Base-by-base conservation (phyloP, 92 coral and sea anemone species). In the Nematostella vectensis region DNA sequence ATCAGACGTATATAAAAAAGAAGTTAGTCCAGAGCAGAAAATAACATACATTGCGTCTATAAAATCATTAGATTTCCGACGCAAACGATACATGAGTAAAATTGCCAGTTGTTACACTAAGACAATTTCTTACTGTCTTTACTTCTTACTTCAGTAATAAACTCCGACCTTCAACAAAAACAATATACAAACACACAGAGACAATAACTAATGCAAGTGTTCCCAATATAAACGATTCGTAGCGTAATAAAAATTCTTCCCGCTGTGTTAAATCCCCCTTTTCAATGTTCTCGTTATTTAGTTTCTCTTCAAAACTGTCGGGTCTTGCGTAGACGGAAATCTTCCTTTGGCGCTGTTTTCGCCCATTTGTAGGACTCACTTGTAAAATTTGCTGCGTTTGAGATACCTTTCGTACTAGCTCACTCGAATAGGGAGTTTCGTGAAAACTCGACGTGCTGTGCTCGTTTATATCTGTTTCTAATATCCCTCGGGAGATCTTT, bases 131-230 rank as follows among this genome's bases (percentile, higher is more conserved):
- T n/a, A n/a, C n/a, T n/a, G n/a, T n/a, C n/a, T n/a, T n/a, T n/a
- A n/a, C n/a, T 33, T 33, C 40, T 33, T 33, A 33, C 40, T 66
- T 66, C 2, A 33, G 54, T 29, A 66, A 54, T 29, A 66, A 47
- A 20, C 72, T 66, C n/a, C 55, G 62, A 19, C 72, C 72, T 33
- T 66, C 72, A 48, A 66, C 36, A 44, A 66, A 43, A 0, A 66
- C 72, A 18, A 66, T 66, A n/a, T 66, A 66, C 31, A 66, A 31
- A 1, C 59, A 55, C 11, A 66, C 63, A 29, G 72, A 18, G 20
- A 66, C 20, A 1, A 66, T 42, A 0, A 66, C 12, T 3, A 66
- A 47, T 13, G 43, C 56, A 29, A 66, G 31, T 9, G 63, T 36
- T 55, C 72, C 72, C 1, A 66, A 56, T 27, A 66, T 66, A 2